These are phyloP conservation scores for Tiliqua scincoides DNA, from an alignment of 2,113 vertebrate genomes.

Conservation along the genomic window DNA sequence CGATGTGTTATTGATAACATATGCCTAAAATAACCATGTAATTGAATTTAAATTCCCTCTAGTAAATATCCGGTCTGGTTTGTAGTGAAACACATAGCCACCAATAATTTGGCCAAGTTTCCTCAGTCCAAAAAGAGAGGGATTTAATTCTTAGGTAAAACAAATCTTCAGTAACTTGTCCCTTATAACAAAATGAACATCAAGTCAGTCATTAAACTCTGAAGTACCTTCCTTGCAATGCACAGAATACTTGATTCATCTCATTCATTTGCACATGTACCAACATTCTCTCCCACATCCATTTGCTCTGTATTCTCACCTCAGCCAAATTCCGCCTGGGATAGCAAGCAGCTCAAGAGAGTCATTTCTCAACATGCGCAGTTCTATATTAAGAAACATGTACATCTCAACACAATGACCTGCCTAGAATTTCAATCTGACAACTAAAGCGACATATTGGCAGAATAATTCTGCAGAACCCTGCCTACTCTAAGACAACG, in stretches of 20 bases:
- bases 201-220: neutral
- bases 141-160: neutral
- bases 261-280: neutral
- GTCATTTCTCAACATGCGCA: neutral
- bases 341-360: neutral
- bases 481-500: neutral
- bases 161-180: neutral
- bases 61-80: neutral
- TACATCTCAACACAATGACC: neutral
- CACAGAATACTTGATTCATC: neutral
- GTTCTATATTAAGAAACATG: slow-evolving; percentile 13
- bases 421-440: slow-evolving; percentile 12
- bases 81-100: neutral
- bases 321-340: neutral
- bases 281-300: neutral
- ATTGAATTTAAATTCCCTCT: neutral
- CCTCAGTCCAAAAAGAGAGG: neutral
- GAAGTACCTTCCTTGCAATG: neutral
- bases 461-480: neutral
- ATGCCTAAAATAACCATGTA: neutral
- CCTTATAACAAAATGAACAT: neutral
- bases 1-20: neutral
- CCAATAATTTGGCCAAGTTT: neutral
- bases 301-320: neutral
- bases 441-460: neutral